These are phyloP conservation scores for Pristionchus arcanus DNA, from an alignment of 2,888 invertebrate genomes.

Conservation along the genomic window DNA sequence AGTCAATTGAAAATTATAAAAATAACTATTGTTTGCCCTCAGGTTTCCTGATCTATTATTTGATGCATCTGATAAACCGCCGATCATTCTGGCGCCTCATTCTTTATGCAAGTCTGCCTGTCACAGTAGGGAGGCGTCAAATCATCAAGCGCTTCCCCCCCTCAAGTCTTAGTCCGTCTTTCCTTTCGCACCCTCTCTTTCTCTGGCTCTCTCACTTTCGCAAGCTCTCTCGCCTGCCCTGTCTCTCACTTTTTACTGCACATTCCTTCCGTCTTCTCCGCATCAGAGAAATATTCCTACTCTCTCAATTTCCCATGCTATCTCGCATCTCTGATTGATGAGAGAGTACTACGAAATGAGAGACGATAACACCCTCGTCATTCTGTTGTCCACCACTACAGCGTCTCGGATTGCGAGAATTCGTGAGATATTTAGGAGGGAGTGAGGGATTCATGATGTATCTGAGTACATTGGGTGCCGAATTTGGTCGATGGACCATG, in stretches of 20 bases:
- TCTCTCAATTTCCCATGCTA: too few relatives aligned
- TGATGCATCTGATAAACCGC: too few relatives aligned
- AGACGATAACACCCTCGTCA: background rate
- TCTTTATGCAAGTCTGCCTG: background rate
- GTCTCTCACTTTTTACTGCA: background rate
- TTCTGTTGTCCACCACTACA: background rate
- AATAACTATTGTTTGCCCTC: too few relatives aligned
- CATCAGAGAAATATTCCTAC: too few relatives aligned
- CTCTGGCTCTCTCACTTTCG: background rate
- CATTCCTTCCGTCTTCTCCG: background rate
- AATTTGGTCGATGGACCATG: too few relatives aligned
- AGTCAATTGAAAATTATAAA: too few relatives aligned
- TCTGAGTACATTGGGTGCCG: too few relatives aligned
- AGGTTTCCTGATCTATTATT: too few relatives aligned
- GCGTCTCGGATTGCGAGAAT: background rate
- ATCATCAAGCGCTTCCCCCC: background rate
- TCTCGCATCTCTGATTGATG: too few relatives aligned
- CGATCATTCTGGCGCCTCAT: background rate
- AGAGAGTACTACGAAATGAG: too few relatives aligned
- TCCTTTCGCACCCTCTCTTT: background rate
- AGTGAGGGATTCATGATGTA: background rate
- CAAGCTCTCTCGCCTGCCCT: background rate
- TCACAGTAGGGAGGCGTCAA: constrained; percentile 16
- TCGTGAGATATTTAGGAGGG: background rate
- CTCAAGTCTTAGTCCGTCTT: background rate